A percentile compares a stretch with the other conserved stretches of the same genome.
These are phyloP conservation scores for Mormyrus iriodes DNA, from an alignment of 2,113 vertebrate species.

Conservation along the genomic window DNA sequence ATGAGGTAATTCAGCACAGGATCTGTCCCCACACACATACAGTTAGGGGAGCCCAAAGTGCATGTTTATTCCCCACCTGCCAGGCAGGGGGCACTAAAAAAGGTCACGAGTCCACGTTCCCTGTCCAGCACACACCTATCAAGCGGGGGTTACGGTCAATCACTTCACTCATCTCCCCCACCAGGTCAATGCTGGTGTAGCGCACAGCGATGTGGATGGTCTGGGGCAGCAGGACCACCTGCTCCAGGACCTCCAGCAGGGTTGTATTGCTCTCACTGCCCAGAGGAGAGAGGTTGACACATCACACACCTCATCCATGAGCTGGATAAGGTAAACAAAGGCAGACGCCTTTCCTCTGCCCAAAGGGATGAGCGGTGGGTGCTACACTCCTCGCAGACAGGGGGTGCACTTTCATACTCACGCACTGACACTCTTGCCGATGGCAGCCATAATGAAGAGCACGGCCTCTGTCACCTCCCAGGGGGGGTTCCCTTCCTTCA, in stretches of 20 bases:
- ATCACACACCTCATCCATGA: not conserved
- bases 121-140: conserved; percentile 62
- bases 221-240: conserved; percentile 85
- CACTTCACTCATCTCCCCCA: conserved; percentile 96
- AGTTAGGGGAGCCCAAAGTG: not conserved
- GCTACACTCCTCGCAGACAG: not conserved
- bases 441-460: conserved; percentile 97
- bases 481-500: conserved; percentile 88
- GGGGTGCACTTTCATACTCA: conserved; percentile 61
- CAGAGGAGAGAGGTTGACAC: not conserved
- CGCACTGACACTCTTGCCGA: conserved; percentile 95
- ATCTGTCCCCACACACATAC: conserved; percentile 56
- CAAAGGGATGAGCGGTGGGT: not conserved
- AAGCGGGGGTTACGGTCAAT: conserved; percentile 93
- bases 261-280: conserved; percentile 89
- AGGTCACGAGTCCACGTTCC: not conserved
- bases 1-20: conserved; percentile 89
- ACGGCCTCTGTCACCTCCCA: conserved; percentile 98
- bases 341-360: not conserved
- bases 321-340: not conserved
- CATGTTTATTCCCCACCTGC: not conserved
- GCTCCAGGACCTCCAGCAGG: conserved; percentile 87
- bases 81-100: not conserved
- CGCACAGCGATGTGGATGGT: conserved; percentile 87
- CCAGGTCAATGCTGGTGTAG: conserved; percentile 95